A percentile compares a stretch with the other conserved stretches of the same genome.
Conservation (phyloP, 2,888 invertebrate species). For the Apomyelois bistriatella region DNA sequence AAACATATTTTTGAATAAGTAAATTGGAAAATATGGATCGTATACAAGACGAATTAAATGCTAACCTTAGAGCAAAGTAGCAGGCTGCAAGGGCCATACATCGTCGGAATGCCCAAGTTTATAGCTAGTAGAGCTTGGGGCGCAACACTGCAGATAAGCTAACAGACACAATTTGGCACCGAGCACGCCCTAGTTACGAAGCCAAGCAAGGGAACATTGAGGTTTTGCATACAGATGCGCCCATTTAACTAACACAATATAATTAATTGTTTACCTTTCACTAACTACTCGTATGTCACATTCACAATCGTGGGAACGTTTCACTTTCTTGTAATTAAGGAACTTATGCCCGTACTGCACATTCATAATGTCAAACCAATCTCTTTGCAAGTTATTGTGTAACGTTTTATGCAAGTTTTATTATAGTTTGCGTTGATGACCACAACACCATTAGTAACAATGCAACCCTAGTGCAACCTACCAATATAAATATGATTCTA, state of each 20-base stretch:
- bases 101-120: slow-evolving; percentile 20
- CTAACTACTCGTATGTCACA: slow-evolving; percentile 54
- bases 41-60: no score
- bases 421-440: background rate
- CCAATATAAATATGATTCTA: no score
- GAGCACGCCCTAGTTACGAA: slow-evolving; percentile 67
- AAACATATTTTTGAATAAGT: no score
- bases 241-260: slow-evolving; percentile 72
- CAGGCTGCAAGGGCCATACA: slow-evolving; percentile 5
- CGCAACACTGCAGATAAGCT: slow-evolving; percentile 77
- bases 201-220: slow-evolving; percentile 67
- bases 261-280: slow-evolving; percentile 71
- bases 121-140: slow-evolving; percentile 39
- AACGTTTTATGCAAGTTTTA: slow-evolving; percentile 3
- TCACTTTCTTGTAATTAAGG: slow-evolving; percentile 30
- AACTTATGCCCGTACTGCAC: background rate
- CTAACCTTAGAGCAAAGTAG: background rate
- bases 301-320: slow-evolving; percentile 34
- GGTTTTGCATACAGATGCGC: slow-evolving; percentile 77
- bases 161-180: slow-evolving; percentile 77
- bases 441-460: background rate
- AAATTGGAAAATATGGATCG: no score
- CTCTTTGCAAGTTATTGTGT: background rate
- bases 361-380: background rate
- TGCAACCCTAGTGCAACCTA: no score